Evolutionary conservation across 2,113 vertebrate genomes (phyloP), one percentile per base, ranked within the genome.

Genomic region (Periophthalmodon schlosseri): DNA sequence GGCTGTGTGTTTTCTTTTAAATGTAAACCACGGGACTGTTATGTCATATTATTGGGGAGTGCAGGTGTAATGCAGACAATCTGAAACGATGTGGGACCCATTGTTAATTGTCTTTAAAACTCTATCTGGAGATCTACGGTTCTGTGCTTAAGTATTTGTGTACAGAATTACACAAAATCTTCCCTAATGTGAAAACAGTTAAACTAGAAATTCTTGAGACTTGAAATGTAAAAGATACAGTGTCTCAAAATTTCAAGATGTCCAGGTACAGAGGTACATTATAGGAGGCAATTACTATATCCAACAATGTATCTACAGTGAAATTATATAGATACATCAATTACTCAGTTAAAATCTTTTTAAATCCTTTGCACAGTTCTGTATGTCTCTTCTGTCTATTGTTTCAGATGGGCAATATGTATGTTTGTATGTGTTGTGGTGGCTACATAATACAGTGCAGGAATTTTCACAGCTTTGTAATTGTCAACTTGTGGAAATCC

Each of bases 381-480:
- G 13, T 60, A 15, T 2, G 23, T 28, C 13, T 60, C 23, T 14
- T 28, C 52, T 21, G 20, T 60, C 23, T 60, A 1, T 57, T 57
- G n/a, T 57, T 9, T 60, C 24, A 60, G 21, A 28, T 60, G 12
- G 56, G 14, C 23, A 60, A 14, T 60, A 23, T 68, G 36, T 65
- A 6, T 60, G 10, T 60, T 50, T 13, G 21, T 23, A 54, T 68
- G 64, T 56, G 23, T 4, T 39, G 28, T 52, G 54, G n/a, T 71
- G 20, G 28, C 12, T 58, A 74, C 72, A 58, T 58, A 66, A 72
- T 57, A 68, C 58, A 4, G 56, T 58, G n/a, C 0, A 33, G 69
- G 33, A 33, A 47, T 57, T 73, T 70, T 63, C 65, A 76, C 80
- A 72, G 61, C 56, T 9, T 81, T 69, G 76, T 13, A 67, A 21